phyloP scores from a whole-genome alignment of 2,888 invertebrate genomes.

The Noctuana brunneofusca region DNA sequence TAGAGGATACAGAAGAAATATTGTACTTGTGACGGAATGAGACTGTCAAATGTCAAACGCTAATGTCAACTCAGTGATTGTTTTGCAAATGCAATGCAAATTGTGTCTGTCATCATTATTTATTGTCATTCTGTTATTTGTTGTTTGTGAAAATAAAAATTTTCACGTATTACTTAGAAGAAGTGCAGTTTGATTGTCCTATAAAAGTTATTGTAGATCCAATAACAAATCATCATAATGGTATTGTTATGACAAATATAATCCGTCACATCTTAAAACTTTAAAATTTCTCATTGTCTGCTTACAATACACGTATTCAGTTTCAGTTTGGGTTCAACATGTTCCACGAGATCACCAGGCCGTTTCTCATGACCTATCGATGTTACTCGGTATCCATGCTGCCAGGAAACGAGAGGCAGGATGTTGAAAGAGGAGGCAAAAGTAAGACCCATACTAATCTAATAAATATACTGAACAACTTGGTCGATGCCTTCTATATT shows the following conservation, averaged over 20 bases:
- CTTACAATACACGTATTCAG: constrained; percentile 64
- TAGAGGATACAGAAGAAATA: too few species aligned
- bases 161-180: background rate
- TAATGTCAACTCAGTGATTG: too few species aligned
- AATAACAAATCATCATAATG: constrained; percentile 49
- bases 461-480: background rate
- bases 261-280: constrained; percentile 14
- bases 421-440: constrained; percentile 98
- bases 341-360: constrained; percentile 92
- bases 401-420: constrained; percentile 95
- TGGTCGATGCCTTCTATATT: background rate
- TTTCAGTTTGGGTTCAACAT: constrained; percentile 95
- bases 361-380: constrained; percentile 92
- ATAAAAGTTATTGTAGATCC: constrained; percentile 34
- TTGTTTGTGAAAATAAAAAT: background rate
- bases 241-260: constrained; percentile 44
- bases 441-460: constrained; percentile 82
- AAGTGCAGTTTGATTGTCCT: background rate
- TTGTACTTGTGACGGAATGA: too few species aligned
- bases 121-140: constrained; percentile 7
- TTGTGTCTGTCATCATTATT: constrained; percentile 8
- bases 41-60: too few species aligned
- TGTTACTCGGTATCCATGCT: constrained; percentile 98
- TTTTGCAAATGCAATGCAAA: background rate
- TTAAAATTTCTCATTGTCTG: constrained; percentile 39